Evolutionary conservation across 2,888 invertebrate species (phyloP).

Genomic region (Eupithecia abbreviata): DNA sequence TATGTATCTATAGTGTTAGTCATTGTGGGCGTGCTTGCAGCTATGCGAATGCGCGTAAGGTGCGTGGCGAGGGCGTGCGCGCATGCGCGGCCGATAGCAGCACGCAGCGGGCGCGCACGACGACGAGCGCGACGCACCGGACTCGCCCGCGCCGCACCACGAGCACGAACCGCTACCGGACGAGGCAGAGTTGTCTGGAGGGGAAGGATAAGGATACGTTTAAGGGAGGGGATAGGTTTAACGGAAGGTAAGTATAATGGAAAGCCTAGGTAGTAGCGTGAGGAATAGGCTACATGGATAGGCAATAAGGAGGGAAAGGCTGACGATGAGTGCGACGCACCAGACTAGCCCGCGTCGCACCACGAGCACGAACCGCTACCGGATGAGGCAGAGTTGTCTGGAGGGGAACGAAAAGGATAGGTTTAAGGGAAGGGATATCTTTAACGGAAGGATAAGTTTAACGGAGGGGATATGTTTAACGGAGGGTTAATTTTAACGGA

Average conservation of each 20-base stretch:
- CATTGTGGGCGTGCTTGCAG: conserved; percentile 22
- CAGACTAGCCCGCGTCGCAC: conserved; percentile 55
- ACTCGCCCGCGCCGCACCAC: conserved; percentile 61
- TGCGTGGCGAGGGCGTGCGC: conserved; percentile 40
- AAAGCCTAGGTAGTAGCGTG: too few species aligned
- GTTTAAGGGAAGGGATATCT: not conserved
- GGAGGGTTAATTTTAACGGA: not conserved
- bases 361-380: conserved; percentile 64
- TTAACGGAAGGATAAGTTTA: conserved; percentile 12
- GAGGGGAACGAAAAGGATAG: conserved; percentile 12
- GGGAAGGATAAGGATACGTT: conserved; percentile 19
- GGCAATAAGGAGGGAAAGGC: not conserved
- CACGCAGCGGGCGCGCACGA: conserved; percentile 46
- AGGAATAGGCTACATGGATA: not conserved
- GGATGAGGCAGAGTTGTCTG: conserved; percentile 72
- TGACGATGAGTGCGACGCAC: conserved; percentile 47
- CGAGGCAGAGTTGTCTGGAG: conserved; percentile 69
- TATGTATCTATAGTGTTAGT: conserved; percentile 23
- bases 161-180: conserved; percentile 62
- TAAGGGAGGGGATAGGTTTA: not conserved
- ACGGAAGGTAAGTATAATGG: not conserved
- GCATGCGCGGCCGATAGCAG: conserved; percentile 43
- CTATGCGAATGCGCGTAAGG: conserved; percentile 29
- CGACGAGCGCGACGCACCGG: conserved; percentile 48
- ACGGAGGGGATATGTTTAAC: not conserved